Evolutionary conservation across 2,888 invertebrate genomes (phyloP).

Genomic region (Xestobium rufovillosum): DNA sequence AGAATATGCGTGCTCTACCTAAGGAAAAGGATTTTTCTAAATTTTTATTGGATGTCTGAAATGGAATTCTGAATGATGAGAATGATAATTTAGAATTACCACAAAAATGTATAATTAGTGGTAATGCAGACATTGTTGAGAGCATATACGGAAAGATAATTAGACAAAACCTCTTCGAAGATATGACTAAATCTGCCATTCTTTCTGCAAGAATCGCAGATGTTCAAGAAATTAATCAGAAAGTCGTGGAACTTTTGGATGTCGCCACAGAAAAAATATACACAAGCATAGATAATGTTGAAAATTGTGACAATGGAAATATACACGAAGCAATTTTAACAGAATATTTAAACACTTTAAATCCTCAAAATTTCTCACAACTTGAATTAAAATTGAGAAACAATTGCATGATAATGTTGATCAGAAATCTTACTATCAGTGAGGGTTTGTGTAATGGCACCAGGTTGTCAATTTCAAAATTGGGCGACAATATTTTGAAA

Average conservation of each 20-base stretch:
- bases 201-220: slow-evolving; percentile 22
- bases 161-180: slow-evolving; percentile 14
- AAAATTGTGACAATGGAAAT: too few species aligned
- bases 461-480: too few species aligned
- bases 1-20: slow-evolving; percentile 15
- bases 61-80: slow-evolving; percentile 20
- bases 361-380: too few species aligned
- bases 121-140: slow-evolving; percentile 7
- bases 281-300: too few species aligned
- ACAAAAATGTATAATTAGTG: slow-evolving; percentile 15
- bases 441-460: too few species aligned
- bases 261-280: slow-evolving; percentile 14
- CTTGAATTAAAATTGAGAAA: too few species aligned
- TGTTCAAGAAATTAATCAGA: slow-evolving; percentile 22
- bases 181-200: slow-evolving; percentile 18
- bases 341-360: slow-evolving; percentile 20
- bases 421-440: too few species aligned
- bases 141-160: slow-evolving; percentile 3
- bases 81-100: slow-evolving; percentile 18
- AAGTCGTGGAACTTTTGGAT: slow-evolving; percentile 17
- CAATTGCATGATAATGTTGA: too few species aligned
- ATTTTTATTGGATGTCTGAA: slow-evolving; percentile 20
- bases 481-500: too few species aligned
- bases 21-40: slow-evolving; percentile 19
- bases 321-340: slow-evolving; percentile 13